These are phyloP conservation scores for Agonopterix arenella DNA, from an alignment of 2,888 invertebrate genomes.

Conservation along the genomic window DNA sequence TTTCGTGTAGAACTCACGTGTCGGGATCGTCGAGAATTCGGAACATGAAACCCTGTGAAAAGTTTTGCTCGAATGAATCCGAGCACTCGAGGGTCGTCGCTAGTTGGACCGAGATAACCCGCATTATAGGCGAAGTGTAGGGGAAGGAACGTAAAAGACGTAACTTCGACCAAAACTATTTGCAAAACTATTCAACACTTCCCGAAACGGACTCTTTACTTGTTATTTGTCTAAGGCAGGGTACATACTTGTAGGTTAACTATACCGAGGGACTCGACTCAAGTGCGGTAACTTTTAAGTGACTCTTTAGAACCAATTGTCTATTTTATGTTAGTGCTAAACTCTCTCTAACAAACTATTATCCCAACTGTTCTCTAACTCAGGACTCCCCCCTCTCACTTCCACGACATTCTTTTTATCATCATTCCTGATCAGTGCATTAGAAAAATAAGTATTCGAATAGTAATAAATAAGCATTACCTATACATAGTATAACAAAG, in stretches of 20 bases:
- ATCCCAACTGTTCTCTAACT: no score
- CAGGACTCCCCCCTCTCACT: no score
- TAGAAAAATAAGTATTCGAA: no score
- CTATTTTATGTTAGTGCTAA: no score
- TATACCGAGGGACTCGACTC: no score
- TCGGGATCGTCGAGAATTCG: constrained; percentile 1
- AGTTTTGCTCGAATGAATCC: constrained; percentile 13
- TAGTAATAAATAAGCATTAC: no score
- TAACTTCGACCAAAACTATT: constrained; percentile 19
- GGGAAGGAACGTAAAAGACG: constrained; percentile 15
- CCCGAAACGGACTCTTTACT: constrained; percentile 7
- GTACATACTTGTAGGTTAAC: neutral
- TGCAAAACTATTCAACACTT: constrained; percentile 16
- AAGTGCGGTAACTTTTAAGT: no score
- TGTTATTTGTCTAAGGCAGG: neutral
- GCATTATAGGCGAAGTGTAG: constrained; percentile 10
- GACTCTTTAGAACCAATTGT: no score
- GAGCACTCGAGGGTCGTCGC: constrained; percentile 7
- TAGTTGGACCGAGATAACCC: constrained; percentile 14
- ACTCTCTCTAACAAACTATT: no score
- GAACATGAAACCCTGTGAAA: constrained; percentile 9
- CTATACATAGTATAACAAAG: no score
- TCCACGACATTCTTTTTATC: no score
- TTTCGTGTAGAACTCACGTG: constrained; percentile 2
- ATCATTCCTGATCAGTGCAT: no score